These are phyloP conservation scores for Astyanax mexicanus DNA, from an alignment of 2,797 vertebrate genomes.

Conservation along the genomic window DNA sequence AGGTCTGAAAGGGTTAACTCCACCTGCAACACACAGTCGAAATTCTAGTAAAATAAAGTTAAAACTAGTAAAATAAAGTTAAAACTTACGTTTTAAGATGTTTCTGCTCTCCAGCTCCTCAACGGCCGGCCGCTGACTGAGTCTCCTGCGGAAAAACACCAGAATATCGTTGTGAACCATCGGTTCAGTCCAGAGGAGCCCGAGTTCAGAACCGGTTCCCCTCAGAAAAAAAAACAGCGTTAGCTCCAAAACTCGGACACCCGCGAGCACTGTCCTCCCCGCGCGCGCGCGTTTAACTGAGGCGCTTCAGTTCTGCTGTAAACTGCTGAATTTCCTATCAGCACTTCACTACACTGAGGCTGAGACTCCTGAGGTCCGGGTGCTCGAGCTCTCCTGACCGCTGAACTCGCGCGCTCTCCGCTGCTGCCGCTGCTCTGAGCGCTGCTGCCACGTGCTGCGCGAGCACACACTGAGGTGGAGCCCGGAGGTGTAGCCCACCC, in stretches of 20 bases:
- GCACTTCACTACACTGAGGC: background rate
- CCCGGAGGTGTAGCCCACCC: background rate
- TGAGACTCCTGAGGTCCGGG: too few relatives aligned
- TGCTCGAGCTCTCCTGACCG: background rate
- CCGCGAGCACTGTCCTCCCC: slow-evolving; percentile 76
- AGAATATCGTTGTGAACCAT: slow-evolving; percentile 96
- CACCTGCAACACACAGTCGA: too few relatives aligned
- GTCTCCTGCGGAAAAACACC: slow-evolving; percentile 97
- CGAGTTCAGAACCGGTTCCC: background rate
- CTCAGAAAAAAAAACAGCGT: too few relatives aligned
- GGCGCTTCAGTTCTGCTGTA: too few relatives aligned
- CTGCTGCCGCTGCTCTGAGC: background rate
- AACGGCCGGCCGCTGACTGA: slow-evolving; percentile 98
- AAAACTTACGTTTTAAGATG: slow-evolving; percentile 94
- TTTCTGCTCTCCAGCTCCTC: slow-evolving; percentile 98
- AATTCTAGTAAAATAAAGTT: too few relatives aligned
- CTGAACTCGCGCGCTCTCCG: too few relatives aligned
- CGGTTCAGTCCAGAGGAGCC: background rate
- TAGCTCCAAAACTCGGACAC: slow-evolving; percentile 43
- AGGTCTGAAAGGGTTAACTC: too few relatives aligned
- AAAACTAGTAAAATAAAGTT: too few relatives aligned
- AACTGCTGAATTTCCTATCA: background rate
- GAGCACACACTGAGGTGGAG: background rate
- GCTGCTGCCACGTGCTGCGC: slow-evolving; percentile 11
- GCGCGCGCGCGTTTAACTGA: too few relatives aligned